Percentiles rank a stretch among this genome's conserved stretches.
These are phyloP conservation scores for Agonopterix heracliana DNA, from an alignment of 2,888 invertebrate species.

Conservation along the genomic window DNA sequence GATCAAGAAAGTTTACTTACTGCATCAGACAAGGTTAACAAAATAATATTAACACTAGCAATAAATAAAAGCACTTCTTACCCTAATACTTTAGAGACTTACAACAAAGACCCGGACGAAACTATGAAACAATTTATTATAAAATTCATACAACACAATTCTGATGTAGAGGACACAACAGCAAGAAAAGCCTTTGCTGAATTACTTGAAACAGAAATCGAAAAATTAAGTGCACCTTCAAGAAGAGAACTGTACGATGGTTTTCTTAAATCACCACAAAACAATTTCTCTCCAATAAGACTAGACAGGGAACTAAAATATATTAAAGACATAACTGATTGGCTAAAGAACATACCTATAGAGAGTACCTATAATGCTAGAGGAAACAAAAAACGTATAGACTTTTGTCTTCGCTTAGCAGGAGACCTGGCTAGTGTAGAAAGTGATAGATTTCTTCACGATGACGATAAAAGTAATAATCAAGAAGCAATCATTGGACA, in stretches of 20 bases:
- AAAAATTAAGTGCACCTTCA: conserved; percentile 27
- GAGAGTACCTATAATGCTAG: conserved; percentile 28
- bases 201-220: conserved; percentile 37
- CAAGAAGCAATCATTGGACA: conserved; percentile 27
- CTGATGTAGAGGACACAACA: conserved; percentile 35
- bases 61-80: too few relatives aligned
- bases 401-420: conserved; percentile 40
- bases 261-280: conserved; percentile 13
- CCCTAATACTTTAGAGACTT: background rate
- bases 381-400: conserved; percentile 31
- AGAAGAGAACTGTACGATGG: conserved; percentile 27
- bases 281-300: conserved; percentile 22
- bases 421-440: conserved; percentile 38
- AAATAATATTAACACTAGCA: too few relatives aligned
- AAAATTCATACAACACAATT: conserved; percentile 40
- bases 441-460: conserved; percentile 23
- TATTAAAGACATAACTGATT: conserved; percentile 45
- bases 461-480: conserved; percentile 31
- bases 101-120: conserved; percentile 20
- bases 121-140: conserved; percentile 37
- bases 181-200: conserved; percentile 34
- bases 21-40: background rate
- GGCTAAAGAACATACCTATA: conserved; percentile 45
- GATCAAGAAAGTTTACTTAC: background rate
- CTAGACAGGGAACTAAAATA: conserved; percentile 39